Percentiles rank a stretch among this genome's conserved stretches.
Conservation (phyloP, 1,140 invertebrate species). For the Chymomyza costata region DNA sequence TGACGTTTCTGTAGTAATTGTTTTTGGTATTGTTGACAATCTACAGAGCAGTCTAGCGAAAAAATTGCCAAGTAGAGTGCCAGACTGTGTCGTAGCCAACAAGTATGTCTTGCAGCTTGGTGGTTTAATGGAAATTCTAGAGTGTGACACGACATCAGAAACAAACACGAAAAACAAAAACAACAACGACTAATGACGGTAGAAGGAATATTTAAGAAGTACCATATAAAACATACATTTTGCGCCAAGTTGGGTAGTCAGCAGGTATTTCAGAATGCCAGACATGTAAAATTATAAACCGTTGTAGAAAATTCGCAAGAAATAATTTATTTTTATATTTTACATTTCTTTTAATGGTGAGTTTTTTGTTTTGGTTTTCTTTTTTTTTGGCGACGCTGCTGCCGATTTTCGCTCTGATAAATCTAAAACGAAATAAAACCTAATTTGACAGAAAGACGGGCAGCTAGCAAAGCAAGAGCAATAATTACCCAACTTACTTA, state of each 20-base stretch:
- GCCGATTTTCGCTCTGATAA: conserved; percentile 46
- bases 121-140: background rate
- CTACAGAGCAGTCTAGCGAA: conserved; percentile 23
- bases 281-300: too few relatives aligned
- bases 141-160: background rate
- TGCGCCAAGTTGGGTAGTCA: background rate
- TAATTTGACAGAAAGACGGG: conserved; percentile 43
- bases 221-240: conserved; percentile 7
- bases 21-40: conserved; percentile 34
- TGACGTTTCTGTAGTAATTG: conserved; percentile 7
- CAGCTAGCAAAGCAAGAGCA: conserved; percentile 35
- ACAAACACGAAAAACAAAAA: conserved; percentile 11
- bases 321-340: too few relatives aligned
- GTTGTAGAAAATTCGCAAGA: too few relatives aligned
- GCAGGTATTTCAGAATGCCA: background rate
- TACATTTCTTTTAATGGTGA: too few relatives aligned
- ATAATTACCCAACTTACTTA: conserved; percentile 56
- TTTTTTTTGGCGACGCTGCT: too few relatives aligned
- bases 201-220: conserved; percentile 16
- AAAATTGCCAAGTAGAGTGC: conserved; percentile 16
- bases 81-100: background rate
- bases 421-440: conserved; percentile 29
- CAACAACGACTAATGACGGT: conserved; percentile 1
- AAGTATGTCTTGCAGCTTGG: conserved; percentile 20
- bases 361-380: too few relatives aligned